These are phyloP conservation scores for Diarsia brunnea DNA, from an alignment of 2,888 invertebrate genomes.

Conservation along the genomic window DNA sequence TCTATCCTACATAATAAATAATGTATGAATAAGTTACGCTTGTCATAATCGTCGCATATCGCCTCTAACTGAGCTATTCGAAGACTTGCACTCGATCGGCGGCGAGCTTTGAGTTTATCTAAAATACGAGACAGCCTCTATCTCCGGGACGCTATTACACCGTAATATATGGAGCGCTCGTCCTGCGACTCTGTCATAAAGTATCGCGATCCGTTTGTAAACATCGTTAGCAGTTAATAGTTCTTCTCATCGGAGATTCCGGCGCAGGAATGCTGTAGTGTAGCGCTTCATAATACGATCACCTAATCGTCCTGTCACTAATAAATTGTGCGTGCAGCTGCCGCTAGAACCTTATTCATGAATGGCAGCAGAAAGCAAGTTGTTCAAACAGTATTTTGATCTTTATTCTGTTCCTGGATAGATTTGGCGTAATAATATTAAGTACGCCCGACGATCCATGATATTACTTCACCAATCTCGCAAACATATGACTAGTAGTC, in stretches of 20 bases:
- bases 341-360: neutral
- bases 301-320: conserved; percentile 23
- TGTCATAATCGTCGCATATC: conserved; percentile 7
- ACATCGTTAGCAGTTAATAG: conserved; percentile 57
- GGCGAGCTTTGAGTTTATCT: conserved; percentile 35
- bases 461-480: neutral
- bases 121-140: conserved; percentile 34
- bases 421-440: neutral
- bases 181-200: conserved; percentile 39
- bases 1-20: conserved; percentile 12
- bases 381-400: neutral
- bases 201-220: conserved; percentile 56
- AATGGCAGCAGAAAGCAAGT: neutral
- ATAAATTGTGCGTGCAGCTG: conserved; percentile 28
- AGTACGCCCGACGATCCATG: neutral
- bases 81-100: conserved; percentile 9
- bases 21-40: conserved; percentile 5
- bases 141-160: conserved; percentile 29
- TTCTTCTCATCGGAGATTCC: conserved; percentile 42
- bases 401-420: neutral
- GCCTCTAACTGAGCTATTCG: conserved; percentile 11
- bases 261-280: conserved; percentile 42
- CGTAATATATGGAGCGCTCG: conserved; percentile 35
- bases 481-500: neutral
- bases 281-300: conserved; percentile 29